Evolutionary conservation across 2,888 invertebrate genomes (phyloP).

Genomic region (Caenorhabditis sp.): DNA sequence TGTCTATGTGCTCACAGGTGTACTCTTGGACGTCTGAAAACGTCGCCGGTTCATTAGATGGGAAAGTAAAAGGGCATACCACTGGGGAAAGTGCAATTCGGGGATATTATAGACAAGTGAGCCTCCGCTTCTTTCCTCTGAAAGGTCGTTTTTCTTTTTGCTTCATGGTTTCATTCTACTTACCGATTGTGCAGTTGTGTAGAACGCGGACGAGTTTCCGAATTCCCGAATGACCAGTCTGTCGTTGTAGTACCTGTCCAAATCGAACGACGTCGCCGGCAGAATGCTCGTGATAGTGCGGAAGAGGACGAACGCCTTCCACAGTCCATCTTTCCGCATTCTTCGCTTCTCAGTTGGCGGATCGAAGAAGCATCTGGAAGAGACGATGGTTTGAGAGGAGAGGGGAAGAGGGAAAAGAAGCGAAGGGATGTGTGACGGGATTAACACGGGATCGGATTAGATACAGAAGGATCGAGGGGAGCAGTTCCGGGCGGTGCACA

Average conservation of each 20-base stretch:
- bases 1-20: constrained; percentile 1
- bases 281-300: background rate
- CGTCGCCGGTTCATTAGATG: too few species aligned
- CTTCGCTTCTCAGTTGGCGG: constrained; percentile 9
- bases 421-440: constrained; percentile 24
- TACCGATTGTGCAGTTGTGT: constrained; percentile 12
- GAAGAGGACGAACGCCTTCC: constrained; percentile 11
- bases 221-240: background rate
- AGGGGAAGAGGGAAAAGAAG: constrained; percentile 1
- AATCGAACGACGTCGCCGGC: constrained; percentile 22
- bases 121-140: constrained; percentile 25
- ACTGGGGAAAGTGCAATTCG: constrained; percentile 17
- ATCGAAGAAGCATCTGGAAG: constrained; percentile 18
- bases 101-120: constrained; percentile 1
- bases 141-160: background rate
- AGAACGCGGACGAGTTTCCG: background rate
- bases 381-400: background rate
- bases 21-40: constrained; percentile 17
- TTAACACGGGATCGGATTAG: constrained; percentile 14
- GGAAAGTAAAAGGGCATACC: constrained; percentile 1
- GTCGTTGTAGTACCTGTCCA: constrained; percentile 16
- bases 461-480: background rate
- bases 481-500: background rate
- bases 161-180: background rate
- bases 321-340: constrained; percentile 26